A percentile compares a stretch with the other conserved stretches of the same genome.
These are phyloP conservation scores for Strix uralensis DNA, from an alignment of 2,113 vertebrate genomes.

Conservation along the genomic window DNA sequence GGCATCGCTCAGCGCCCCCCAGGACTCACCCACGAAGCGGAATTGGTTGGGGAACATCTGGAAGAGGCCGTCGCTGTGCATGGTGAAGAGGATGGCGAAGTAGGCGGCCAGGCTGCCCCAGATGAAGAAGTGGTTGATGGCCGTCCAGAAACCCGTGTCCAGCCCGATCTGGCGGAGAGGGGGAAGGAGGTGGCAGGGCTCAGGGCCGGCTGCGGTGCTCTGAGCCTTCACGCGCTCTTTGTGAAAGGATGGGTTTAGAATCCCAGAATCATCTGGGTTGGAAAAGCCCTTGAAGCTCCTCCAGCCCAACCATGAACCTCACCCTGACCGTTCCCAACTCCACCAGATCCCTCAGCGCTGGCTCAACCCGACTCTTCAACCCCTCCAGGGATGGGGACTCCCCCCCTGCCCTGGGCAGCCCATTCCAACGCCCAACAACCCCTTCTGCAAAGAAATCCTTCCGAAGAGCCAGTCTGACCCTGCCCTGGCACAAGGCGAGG, in stretches of 20 bases:
- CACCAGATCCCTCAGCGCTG: too few species aligned
- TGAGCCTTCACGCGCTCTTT: not conserved
- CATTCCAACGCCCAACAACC: too few species aligned
- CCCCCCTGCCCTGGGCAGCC: too few species aligned
- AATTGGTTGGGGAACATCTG: slow-evolving; percentile 92
- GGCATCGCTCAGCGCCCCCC: fast-evolving
- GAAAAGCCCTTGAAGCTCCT: too few species aligned
- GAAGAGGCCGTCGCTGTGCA: slow-evolving; percentile 91
- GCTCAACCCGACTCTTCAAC: too few species aligned
- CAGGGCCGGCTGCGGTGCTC: fast-evolving
- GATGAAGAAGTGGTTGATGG: slow-evolving; percentile 95
- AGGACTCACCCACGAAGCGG: slow-evolving; percentile 87
- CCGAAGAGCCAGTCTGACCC: too few species aligned
- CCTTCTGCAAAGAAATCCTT: too few species aligned
- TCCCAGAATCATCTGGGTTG: too few species aligned
- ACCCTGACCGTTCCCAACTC: too few species aligned
- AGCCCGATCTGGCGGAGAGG: slow-evolving; percentile 81
- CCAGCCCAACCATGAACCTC: too few species aligned
- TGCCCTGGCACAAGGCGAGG: not conserved
- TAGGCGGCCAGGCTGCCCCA: slow-evolving; percentile 91
- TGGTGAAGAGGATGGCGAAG: slow-evolving; percentile 89
- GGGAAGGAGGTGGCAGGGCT: not conserved
- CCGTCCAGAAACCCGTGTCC: slow-evolving; percentile 93
- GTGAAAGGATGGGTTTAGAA: too few species aligned
- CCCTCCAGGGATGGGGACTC: too few species aligned